phyloP scores from a whole-genome alignment of 2,113 vertebrate genomes.

The Prinia subflava region DNA sequence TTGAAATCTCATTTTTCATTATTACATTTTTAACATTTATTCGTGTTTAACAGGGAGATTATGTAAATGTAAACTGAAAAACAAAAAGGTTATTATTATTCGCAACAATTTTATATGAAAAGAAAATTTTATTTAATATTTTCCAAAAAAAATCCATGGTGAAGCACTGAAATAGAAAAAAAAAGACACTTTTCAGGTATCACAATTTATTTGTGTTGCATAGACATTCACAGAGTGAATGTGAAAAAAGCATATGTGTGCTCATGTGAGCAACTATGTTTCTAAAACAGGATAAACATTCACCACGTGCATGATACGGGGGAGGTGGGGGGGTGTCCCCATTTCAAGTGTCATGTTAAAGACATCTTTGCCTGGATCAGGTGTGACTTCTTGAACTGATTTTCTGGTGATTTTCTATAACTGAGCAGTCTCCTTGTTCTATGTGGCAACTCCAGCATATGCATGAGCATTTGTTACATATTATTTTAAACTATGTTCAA shows the following conservation, averaged over 20 bases:
- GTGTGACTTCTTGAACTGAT: background rate
- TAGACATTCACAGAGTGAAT: background rate
- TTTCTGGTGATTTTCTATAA: background rate
- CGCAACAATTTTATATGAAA: background rate
- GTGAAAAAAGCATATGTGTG: background rate
- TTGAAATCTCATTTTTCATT: background rate
- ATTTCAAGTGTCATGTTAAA: background rate
- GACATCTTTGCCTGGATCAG: background rate
- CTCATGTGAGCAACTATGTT: background rate
- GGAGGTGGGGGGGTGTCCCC: no score
- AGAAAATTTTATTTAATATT: background rate
- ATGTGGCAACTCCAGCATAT: background rate
- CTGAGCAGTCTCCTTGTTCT: background rate
- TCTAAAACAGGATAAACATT: background rate
- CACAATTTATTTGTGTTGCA: background rate
- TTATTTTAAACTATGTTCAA: background rate
- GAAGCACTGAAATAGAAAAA: background rate
- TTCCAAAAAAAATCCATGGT: accelerated
- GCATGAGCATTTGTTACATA: background rate
- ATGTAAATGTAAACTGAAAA: background rate
- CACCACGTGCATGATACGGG: no score
- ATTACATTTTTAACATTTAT: background rate
- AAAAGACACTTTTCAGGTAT: background rate
- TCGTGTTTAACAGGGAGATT: background rate
- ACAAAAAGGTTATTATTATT: background rate